Conservation (phyloP, 2,888 invertebrate species). For the Folsomia candida region DNA sequence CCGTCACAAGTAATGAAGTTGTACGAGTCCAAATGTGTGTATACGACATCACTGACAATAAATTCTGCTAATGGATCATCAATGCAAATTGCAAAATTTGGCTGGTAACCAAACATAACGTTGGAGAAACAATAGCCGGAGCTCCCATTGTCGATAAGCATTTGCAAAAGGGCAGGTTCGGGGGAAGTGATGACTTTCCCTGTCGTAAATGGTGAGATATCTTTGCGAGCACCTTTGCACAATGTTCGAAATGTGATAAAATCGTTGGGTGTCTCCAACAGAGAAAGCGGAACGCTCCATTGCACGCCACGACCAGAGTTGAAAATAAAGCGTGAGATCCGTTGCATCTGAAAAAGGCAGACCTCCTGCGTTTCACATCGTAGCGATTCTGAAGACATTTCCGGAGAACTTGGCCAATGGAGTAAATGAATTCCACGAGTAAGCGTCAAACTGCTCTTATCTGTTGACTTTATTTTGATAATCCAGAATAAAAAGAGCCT, state of each 20-base stretch:
- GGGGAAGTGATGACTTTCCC: neutral
- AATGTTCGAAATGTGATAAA: neutral
- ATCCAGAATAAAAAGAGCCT: neutral
- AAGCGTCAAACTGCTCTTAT: no score
- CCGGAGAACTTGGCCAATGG: neutral
- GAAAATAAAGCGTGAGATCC: neutral
- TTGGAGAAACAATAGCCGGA: neutral
- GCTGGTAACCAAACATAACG: neutral
- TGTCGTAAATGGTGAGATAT: neutral
- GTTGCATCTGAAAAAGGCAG: neutral
- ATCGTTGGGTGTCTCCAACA: neutral
- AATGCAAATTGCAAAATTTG: neutral
- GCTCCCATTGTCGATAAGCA: neutral
- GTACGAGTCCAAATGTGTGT: neutral
- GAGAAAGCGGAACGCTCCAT: neutral
- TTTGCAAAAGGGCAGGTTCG: neutral
- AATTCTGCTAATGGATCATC: neutral
- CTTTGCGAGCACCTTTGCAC: neutral
- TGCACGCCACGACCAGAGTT: neutral
- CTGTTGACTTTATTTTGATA: no score
- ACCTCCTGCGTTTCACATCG: neutral
- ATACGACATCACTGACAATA: neutral
- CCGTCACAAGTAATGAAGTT: slow-evolving; percentile 1
- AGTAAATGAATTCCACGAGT: neutral
- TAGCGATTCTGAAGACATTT: neutral